A percentile compares a stretch with the other conserved stretches of the same genome.
Evolutionary conservation across 2,797 vertebrate genomes (phyloP).

Genomic region (Squalus acanthias): DNA sequence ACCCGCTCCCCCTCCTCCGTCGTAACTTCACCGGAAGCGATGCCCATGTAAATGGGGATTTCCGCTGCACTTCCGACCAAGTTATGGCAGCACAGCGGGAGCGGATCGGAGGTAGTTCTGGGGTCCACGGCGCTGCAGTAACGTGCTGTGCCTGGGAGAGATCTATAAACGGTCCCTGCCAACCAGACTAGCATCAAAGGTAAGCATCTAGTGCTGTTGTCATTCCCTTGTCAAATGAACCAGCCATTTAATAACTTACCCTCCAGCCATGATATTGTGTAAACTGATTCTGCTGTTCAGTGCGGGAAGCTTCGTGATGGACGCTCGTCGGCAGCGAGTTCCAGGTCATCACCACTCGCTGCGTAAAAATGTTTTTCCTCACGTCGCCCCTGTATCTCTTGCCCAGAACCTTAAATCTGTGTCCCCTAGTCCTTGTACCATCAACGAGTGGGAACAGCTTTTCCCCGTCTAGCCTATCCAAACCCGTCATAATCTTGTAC

Average conservation of each 20-base stretch:
- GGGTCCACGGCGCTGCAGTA: background rate
- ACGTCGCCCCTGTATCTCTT: too few relatives aligned
- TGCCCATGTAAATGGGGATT: background rate
- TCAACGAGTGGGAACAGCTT: too few relatives aligned
- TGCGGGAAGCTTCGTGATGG: too few relatives aligned
- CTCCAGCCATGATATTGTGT: too few relatives aligned
- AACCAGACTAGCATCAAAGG: background rate
- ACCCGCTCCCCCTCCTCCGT: background rate
- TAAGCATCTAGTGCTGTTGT: background rate
- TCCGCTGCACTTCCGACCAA: background rate
- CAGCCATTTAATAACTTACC: background rate
- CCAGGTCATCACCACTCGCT: too few relatives aligned
- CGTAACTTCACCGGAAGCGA: background rate
- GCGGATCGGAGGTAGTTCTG: background rate
- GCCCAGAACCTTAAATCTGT: too few relatives aligned
- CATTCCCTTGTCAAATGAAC: background rate
- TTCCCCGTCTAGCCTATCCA: too few relatives aligned
- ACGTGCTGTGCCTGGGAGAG: background rate
- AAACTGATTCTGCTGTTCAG: too few relatives aligned
- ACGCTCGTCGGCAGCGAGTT: too few relatives aligned
- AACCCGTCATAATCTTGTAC: too few relatives aligned
- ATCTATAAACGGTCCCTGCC: background rate
- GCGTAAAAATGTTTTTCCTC: too few relatives aligned
- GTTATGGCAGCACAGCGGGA: background rate
- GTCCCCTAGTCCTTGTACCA: too few relatives aligned